These are phyloP conservation scores for Mylabris sibirica DNA, from an alignment of 2,888 invertebrate genomes.

Conservation along the genomic window DNA sequence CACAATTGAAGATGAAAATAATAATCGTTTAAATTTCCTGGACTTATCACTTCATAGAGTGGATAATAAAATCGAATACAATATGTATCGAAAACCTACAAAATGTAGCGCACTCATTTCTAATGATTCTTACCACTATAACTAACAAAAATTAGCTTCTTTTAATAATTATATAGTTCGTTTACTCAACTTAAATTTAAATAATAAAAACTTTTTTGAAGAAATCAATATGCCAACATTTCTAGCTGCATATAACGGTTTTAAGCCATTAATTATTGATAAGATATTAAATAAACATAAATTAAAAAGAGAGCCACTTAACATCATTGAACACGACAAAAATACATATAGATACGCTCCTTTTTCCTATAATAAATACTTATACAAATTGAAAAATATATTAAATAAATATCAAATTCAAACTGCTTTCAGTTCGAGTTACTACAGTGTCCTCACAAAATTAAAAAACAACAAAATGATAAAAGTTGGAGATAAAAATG, in stretches of 20 bases:
- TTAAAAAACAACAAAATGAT: neutral
- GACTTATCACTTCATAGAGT: neutral
- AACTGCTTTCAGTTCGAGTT: neutral
- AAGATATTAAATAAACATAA: neutral
- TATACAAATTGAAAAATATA: no score
- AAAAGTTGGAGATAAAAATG: neutral
- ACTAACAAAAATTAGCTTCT: neutral
- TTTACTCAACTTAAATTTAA: neutral
- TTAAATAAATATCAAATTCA: no score
- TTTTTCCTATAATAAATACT: neutral
- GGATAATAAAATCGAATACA: neutral
- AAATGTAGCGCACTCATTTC: neutral
- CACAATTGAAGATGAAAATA: neutral
- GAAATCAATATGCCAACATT: neutral
- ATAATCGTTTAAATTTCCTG: neutral
- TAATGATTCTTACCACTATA: neutral
- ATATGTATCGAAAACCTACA: neutral
- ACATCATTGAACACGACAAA: neutral
- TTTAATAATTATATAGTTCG: neutral
- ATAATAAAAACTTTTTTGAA: neutral
- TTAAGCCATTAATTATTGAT: neutral
- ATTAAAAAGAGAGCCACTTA: neutral
- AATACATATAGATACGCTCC: neutral
- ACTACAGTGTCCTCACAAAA: neutral
- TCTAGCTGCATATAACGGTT: neutral